Evolutionary conservation across 2,888 invertebrate genomes (phyloP).

Genomic region (Capitulum mitella): DNA sequence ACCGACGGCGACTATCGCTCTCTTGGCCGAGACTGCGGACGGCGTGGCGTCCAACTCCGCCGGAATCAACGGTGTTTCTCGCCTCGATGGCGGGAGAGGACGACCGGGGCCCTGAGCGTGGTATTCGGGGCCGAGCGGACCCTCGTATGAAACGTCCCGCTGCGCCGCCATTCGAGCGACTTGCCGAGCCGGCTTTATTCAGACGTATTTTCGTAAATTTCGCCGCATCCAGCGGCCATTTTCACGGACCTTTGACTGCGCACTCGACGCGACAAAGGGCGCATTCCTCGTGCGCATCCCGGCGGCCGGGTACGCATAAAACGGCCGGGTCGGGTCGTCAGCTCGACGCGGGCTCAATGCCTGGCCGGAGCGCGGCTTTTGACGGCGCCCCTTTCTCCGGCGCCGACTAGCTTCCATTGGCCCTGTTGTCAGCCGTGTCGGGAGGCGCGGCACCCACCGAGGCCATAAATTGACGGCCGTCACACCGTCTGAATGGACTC

Average conservation of each 20-base stretch:
- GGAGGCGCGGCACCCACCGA: not conserved
- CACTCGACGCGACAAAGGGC: conserved; percentile 2
- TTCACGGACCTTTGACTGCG: not conserved
- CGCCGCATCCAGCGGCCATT: not conserved
- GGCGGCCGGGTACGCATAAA: not conserved
- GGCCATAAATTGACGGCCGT: conserved; percentile 6
- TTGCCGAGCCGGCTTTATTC: not conserved
- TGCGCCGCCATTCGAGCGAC: not conserved
- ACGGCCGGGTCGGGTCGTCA: not conserved
- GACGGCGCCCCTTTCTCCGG: not conserved
- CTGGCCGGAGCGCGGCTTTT: not conserved
- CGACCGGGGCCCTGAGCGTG: no score
- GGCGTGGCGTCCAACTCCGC: no score
- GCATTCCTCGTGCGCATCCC: not conserved
- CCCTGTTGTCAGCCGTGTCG: conserved; percentile 6
- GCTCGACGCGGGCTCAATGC: not conserved
- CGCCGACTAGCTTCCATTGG: not conserved
- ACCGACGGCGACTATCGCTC: no score
- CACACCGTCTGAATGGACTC: not conserved
- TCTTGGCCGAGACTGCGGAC: no score
- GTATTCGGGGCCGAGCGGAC: not conserved
- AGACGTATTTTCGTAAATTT: conserved; percentile 1
- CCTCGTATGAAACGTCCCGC: not conserved
- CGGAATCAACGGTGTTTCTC: no score
- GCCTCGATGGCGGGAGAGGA: no score